Evolutionary conservation across 2,888 invertebrate species (phyloP).

Genomic region (Gortyna flavago): DNA sequence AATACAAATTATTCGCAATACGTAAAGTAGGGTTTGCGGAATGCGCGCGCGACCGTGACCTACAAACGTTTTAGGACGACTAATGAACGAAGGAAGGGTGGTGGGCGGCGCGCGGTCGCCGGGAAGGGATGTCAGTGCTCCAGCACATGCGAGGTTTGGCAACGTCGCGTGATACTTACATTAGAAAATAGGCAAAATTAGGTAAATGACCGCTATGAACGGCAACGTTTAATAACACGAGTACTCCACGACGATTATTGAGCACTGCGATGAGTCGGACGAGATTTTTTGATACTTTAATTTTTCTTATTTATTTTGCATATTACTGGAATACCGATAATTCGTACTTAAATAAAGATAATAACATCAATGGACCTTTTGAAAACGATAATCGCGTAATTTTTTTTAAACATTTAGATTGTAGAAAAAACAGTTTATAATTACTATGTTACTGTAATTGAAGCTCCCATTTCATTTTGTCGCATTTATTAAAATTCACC

Average conservation of each 20-base stretch:
- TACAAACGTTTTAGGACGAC: slow-evolving; percentile 3
- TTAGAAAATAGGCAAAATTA: neutral
- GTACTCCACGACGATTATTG: neutral
- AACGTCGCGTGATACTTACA: too few species aligned
- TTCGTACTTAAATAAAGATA: slow-evolving; percentile 3
- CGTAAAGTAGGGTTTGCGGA: slow-evolving; percentile 11
- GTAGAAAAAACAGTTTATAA: neutral
- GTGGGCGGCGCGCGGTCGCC: too few species aligned
- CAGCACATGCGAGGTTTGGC: too few species aligned
- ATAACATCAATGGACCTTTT: neutral
- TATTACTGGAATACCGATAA: slow-evolving; percentile 2
- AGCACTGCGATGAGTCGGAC: slow-evolving; percentile 1
- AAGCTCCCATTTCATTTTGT: neutral
- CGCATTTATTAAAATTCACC: neutral
- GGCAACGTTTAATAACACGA: slow-evolving; percentile 1
- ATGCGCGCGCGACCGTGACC: slow-evolving; percentile 2
- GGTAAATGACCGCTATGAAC: neutral
- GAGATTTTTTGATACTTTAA: neutral
- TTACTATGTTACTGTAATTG: neutral
- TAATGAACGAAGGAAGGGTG: too few species aligned
- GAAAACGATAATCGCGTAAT: neutral
- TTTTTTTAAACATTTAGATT: neutral
- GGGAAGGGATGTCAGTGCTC: too few species aligned
- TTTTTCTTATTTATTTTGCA: slow-evolving; percentile 1
- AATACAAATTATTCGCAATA: neutral